phyloP scores from a whole-genome alignment of 2,888 invertebrate species.

The Leptinotarsa haldemani region DNA sequence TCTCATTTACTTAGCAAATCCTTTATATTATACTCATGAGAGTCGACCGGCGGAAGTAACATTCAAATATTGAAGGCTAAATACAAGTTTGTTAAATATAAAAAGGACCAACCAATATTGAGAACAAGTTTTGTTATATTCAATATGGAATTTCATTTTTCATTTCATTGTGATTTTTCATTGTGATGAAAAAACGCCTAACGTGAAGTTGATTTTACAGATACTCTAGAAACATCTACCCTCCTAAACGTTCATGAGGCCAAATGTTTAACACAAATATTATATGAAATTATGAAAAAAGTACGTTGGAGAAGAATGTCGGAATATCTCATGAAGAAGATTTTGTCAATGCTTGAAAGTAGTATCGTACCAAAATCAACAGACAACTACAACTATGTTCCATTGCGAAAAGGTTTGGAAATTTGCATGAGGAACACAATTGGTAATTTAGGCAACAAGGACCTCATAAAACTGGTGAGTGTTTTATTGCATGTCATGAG shows the following conservation, averaged over 20 bases:
- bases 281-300: constrained; percentile 68
- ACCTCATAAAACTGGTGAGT: constrained; percentile 66
- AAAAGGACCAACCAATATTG: no score
- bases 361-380: constrained; percentile 60
- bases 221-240: constrained; percentile 33
- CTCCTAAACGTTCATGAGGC: constrained; percentile 61
- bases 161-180: no score
- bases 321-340: constrained; percentile 61
- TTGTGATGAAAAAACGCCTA: no score
- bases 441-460: constrained; percentile 66
- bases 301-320: constrained; percentile 66
- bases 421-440: constrained; percentile 69
- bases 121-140: no score
- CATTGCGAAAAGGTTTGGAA: constrained; percentile 69
- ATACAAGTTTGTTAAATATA: no score
- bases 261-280: constrained; percentile 66
- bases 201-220: background rate
- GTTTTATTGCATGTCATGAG: no score
- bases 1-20: no score
- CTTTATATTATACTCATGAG: no score
- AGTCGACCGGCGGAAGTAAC: no score
- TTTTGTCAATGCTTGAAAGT: constrained; percentile 67
- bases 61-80: no score
- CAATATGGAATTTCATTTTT: no score
- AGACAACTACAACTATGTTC: constrained; percentile 56